Evolutionary conservation across 1,140 invertebrate genomes (phyloP).

Genomic region (Sipha flava): DNA sequence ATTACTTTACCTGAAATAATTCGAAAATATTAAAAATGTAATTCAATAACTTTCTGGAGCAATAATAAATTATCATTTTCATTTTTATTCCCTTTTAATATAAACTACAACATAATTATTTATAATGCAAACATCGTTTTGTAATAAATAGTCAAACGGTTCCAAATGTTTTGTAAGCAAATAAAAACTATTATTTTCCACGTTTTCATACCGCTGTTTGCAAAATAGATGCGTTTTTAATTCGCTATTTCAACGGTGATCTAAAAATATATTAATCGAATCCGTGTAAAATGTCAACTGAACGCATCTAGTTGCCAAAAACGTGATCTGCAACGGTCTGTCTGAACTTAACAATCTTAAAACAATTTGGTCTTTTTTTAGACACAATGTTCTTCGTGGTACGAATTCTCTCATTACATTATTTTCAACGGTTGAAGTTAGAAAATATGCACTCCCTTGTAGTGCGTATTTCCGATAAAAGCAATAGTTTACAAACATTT

Average conservation of each 20-base stretch:
- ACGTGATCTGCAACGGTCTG: background rate
- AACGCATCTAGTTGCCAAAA: background rate
- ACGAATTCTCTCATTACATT: background rate
- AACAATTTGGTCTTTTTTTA: background rate
- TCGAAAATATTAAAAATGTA: background rate
- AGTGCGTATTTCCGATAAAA: background rate
- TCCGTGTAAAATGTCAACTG: background rate
- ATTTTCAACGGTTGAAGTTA: no score
- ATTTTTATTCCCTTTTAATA: background rate
- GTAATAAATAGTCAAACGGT: no score
- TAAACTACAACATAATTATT: no score
- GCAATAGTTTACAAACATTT: background rate
- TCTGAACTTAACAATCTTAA: no score
- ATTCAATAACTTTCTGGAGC: background rate
- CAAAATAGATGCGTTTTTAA: no score
- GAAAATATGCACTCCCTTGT: background rate
- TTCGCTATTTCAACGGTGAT: background rate
- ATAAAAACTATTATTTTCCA: no score
- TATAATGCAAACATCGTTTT: no score
- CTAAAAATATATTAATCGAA: constrained; percentile 22
- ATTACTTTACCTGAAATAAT: background rate
- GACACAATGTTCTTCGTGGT: background rate
- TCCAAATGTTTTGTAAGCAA: no score
- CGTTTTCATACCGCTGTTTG: no score
- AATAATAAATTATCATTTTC: background rate